Base-by-base conservation (phyloP, 2,888 invertebrate genomes). In the Drosophila anomelani region DNA sequence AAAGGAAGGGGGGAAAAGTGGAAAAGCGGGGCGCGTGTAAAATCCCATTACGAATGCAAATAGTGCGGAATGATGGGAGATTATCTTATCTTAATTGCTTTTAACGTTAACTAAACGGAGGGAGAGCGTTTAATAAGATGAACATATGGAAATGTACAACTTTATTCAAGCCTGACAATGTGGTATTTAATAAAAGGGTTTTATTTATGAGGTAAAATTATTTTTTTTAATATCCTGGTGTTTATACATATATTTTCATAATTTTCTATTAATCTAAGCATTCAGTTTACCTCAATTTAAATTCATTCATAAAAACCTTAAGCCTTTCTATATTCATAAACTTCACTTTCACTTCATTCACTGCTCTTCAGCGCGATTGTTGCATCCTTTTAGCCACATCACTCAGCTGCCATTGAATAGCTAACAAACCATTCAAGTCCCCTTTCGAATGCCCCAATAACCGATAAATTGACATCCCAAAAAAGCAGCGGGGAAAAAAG, bases 11-110 rank as follows among this genome's bases (percentile, higher is more conserved):
- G 49, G 61, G 12, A 12, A 39, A 39, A 32, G 58, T 55, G 49
- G 47, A 17, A 49, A 39, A 23, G 66, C 17, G n/a, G 53, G 68
- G 70, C 41, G 70, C 41, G 70, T 71, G 64, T 56, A 81, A 76
- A 81, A 81, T 75, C 80, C 73, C 70, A 79, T 82, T 84, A 68
- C 36, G 44, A 76, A 79, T 81, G 78, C 80, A 79, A 81, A 81
- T 79, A 72, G 68, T 61, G 64, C 64, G 64, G 61, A 66, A 66
- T 66, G 64, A 61, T 61, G 64, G 64, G 49, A 51, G 61, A 66
- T 61, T 61, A 66, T 66, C 64, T 66, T 53, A 61, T 66, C 64
- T 66, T 66, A 66, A 66, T 66, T 66, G 64, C 64, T 53, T 66
- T 53, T 41, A 41, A 44, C 29, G 36, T 61, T 61, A 66, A 66